Conservation (phyloP, 2,113 vertebrate species). For the Ploceus nigricollis region DNA sequence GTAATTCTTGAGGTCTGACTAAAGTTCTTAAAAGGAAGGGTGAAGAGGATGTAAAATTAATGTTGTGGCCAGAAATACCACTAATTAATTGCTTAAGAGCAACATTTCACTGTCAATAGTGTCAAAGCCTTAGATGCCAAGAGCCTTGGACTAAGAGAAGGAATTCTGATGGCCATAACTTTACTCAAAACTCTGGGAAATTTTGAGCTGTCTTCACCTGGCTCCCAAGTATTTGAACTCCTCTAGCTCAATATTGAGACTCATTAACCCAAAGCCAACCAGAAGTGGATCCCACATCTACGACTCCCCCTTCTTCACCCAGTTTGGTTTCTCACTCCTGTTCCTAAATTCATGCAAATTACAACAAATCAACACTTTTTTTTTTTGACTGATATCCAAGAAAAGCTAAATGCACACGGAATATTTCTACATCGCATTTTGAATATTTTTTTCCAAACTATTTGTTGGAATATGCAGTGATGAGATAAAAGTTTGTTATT, state of each 20-base stretch:
- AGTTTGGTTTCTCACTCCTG: background rate
- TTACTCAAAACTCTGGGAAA: background rate
- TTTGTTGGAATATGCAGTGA: background rate
- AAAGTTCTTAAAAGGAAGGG: background rate
- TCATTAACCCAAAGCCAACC: background rate
- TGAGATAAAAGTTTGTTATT: background rate
- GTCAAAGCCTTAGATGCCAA: background rate
- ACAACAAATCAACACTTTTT: background rate
- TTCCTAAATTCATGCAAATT: background rate
- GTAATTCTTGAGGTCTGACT: background rate
- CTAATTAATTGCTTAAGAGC: too few relatives aligned
- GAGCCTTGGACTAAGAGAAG: background rate
- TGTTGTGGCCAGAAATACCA: background rate
- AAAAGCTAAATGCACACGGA: background rate
- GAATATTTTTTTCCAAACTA: background rate
- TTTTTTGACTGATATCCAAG: background rate
- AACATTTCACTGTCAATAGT: background rate
- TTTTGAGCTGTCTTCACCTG: background rate
- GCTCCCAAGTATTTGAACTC: background rate
- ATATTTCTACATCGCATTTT: background rate
- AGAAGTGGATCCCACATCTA: background rate
- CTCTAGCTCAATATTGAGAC: background rate
- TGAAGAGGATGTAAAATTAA: background rate
- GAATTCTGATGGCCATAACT: background rate
- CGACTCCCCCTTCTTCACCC: background rate